Percentiles rank a stretch among this genome's conserved stretches.
Evolutionary conservation across 2,113 vertebrate genomes (phyloP).

Genomic region (Nyctereutes procyonoides): DNA sequence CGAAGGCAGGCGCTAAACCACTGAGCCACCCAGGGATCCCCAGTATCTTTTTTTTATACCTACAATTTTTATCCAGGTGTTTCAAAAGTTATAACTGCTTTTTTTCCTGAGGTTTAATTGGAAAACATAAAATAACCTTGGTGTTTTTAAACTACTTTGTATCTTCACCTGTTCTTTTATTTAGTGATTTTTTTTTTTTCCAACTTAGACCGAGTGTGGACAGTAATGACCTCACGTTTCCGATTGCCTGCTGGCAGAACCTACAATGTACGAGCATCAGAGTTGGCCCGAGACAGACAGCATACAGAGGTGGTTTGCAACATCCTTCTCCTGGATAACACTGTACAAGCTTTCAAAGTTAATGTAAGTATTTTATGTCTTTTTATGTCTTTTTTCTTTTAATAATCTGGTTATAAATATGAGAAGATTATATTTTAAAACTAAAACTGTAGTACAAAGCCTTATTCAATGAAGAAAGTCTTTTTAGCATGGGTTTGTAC

Average conservation of each 20-base stretch:
- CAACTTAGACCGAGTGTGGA: constrained; percentile 93
- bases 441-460: neutral
- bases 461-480: neutral
- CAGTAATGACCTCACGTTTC: constrained; percentile 99
- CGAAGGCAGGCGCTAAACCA: too few relatives aligned
- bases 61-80: neutral
- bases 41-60: neutral
- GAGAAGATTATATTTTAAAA: constrained; percentile 53
- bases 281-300: constrained; percentile 99
- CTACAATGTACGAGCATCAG: constrained; percentile 99
- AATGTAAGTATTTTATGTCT: constrained; percentile 90
- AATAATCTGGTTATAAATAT: constrained; percentile 14
- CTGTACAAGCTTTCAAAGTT: constrained; percentile 96
- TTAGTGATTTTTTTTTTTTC: constrained; percentile 59
- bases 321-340: constrained; percentile 97
- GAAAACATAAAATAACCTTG: constrained; percentile 41
- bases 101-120: constrained; percentile 21
- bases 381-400: neutral
- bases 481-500: neutral
- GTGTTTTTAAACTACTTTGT: constrained; percentile 20
- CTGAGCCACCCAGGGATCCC: too few relatives aligned
- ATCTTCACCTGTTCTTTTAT: neutral
- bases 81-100: constrained; percentile 52
- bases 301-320: constrained; percentile 99
- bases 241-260: constrained; percentile 99